A percentile compares a stretch with the other conserved stretches of the same genome.
Conservation (phyloP, 2,888 invertebrate genomes). For the Ceratothoa steindachneri region DNA sequence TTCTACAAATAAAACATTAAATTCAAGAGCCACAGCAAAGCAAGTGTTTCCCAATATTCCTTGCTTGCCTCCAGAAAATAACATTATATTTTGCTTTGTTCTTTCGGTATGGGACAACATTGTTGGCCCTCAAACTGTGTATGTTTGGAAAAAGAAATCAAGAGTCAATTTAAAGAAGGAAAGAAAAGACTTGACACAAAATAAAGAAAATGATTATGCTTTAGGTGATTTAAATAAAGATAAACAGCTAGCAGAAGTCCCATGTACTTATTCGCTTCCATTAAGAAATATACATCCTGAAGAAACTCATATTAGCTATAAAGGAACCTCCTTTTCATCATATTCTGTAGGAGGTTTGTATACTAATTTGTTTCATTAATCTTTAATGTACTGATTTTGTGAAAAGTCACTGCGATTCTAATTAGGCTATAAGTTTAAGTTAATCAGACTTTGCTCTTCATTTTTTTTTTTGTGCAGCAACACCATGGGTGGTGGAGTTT, state of each 20-base stretch:
- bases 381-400: too few relatives aligned
- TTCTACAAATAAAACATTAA: neutral
- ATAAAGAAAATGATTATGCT: neutral
- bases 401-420: too few relatives aligned
- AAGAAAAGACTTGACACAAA: neutral
- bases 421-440: too few relatives aligned
- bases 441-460: too few relatives aligned
- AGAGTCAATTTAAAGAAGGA: neutral
- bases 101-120: conserved; percentile 46
- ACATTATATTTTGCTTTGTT: conserved; percentile 46
- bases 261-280: neutral
- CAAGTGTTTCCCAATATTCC: conserved; percentile 39
- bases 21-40: neutral
- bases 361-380: neutral
- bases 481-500: too few relatives aligned
- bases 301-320: neutral
- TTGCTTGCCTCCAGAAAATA: conserved; percentile 44
- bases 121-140: conserved; percentile 41
- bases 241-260: neutral
- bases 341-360: neutral
- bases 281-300: neutral
- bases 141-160: conserved; percentile 44
- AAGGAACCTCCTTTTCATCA: neutral
- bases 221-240: neutral
- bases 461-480: neutral